These are phyloP conservation scores for Stegastes partitus DNA, from an alignment of 2,113 vertebrate genomes.

Conservation along the genomic window DNA sequence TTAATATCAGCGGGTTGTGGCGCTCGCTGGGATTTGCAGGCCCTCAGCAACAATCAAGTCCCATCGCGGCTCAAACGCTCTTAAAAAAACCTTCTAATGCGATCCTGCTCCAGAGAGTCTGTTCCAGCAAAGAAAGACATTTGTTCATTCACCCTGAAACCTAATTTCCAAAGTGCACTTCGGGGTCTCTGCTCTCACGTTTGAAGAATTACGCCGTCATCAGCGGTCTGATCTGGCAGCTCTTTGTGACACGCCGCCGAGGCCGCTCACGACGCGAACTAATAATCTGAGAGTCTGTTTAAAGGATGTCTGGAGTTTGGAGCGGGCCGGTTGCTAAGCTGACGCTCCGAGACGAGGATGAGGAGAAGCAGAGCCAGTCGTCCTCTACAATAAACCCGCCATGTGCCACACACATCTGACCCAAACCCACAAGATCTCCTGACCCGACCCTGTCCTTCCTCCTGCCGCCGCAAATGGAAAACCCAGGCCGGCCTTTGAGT, in stretches of 20 bases:
- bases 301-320: slow-evolving; percentile 49
- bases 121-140: slow-evolving; percentile 35
- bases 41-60: no score
- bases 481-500: slow-evolving; percentile 44
- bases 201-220: slow-evolving; percentile 19
- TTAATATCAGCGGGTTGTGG: neutral
- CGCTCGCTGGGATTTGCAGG: slow-evolving; percentile 15
- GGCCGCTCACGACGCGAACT: slow-evolving; percentile 32
- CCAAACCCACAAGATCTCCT: slow-evolving; percentile 69
- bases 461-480: slow-evolving; percentile 70
- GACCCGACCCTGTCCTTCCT: slow-evolving; percentile 68
- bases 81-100: no score
- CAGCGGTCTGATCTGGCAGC: slow-evolving; percentile 28
- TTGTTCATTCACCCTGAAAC: slow-evolving; percentile 24
- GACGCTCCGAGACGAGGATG: slow-evolving; percentile 46
- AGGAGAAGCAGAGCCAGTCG: slow-evolving; percentile 61
- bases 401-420: slow-evolving; percentile 59
- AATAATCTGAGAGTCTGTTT: slow-evolving; percentile 45
- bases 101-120: no score
- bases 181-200: slow-evolving; percentile 8
- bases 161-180: slow-evolving; percentile 16
- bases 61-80: no score
- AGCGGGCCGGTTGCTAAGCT: slow-evolving; percentile 49
- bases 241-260: slow-evolving; percentile 21
- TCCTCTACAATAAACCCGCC: slow-evolving; percentile 48